Evolutionary conservation across 64 coral and sea anemone genomes (phyloP).

Genomic region (Stichodactyla helianthus): DNA sequence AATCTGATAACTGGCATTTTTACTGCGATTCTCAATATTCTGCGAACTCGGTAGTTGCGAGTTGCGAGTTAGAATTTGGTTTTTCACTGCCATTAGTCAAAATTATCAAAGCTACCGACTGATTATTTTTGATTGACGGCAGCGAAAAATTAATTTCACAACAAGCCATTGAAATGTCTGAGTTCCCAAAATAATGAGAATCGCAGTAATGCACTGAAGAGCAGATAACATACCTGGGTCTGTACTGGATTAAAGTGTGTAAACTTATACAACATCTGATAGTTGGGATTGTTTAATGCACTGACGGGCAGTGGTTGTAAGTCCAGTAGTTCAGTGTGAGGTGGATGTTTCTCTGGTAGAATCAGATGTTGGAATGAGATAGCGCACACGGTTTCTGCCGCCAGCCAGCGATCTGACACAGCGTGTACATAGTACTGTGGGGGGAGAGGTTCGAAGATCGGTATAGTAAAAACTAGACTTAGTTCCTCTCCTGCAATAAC

Average conservation of each 20-base stretch:
- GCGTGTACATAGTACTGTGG: constrained; percentile 91
- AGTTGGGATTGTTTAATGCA: constrained; percentile 60
- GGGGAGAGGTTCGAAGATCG: constrained; percentile 92
- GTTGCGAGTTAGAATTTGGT: no score
- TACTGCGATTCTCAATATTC: no score
- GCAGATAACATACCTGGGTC: constrained; percentile 46
- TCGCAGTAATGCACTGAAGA: background rate
- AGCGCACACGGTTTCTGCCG: constrained; percentile 84
- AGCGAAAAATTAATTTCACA: no score
- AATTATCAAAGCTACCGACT: no score
- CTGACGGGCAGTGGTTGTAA: constrained; percentile 89
- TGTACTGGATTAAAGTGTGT: constrained; percentile 98
- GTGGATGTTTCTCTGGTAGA: constrained; percentile 89
- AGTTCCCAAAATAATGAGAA: no score
- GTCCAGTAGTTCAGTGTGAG: constrained; percentile 91
- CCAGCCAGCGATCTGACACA: constrained; percentile 90
- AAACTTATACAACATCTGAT: constrained; percentile 88
- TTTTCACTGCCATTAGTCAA: no score
- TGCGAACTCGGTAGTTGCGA: no score
- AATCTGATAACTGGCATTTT: no score
- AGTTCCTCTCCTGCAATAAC: constrained; percentile 74
- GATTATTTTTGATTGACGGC: no score
- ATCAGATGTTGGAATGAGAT: constrained; percentile 96
- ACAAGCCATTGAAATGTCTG: no score
- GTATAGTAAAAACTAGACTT: constrained; percentile 87